These are phyloP conservation scores for Micrasema longulum DNA, from an alignment of 1,140 invertebrate species.

Conservation along the genomic window DNA sequence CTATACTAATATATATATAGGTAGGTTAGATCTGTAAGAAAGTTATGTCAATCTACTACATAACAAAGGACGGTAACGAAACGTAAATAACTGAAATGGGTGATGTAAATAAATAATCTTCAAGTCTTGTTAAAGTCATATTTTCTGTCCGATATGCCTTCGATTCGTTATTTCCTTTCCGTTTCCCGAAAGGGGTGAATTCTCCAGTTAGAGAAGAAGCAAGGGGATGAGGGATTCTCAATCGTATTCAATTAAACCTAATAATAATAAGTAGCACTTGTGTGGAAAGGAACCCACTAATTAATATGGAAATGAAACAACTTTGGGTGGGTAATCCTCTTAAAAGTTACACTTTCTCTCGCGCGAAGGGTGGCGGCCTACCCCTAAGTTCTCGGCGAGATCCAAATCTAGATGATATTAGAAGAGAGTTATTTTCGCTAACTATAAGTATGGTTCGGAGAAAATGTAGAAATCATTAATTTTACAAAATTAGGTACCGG, in stretches of 20 bases:
- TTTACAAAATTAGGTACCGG: slow-evolving; percentile 3
- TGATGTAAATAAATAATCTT: no score
- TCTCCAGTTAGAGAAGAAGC: no score
- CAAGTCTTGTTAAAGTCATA: no score
- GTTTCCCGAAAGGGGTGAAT: no score
- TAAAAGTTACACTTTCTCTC: slow-evolving; percentile 50
- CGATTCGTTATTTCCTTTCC: no score
- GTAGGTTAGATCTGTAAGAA: no score
- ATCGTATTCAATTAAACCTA: slow-evolving; percentile 37
- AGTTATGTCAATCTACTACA: no score
- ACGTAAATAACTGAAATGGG: no score
- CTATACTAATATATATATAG: no score
- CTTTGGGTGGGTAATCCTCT: slow-evolving; percentile 46
- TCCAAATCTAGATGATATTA: slow-evolving; percentile 26
- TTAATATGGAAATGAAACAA: slow-evolving; percentile 53
- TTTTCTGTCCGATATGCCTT: no score
- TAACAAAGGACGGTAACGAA: no score
- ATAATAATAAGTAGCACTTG: slow-evolving; percentile 41
- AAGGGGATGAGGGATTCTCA: slow-evolving; percentile 1
- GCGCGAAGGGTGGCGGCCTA: slow-evolving; percentile 21
- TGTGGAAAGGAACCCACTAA: slow-evolving; percentile 42
- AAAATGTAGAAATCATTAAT: slow-evolving; percentile 24
- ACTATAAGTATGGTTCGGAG: slow-evolving; percentile 14
- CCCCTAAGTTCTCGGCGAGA: slow-evolving; percentile 12
- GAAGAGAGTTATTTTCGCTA: slow-evolving; percentile 24